Evolutionary conservation across 2,888 invertebrate genomes (phyloP).

Genomic region (Digitonthophagus gazella): DNA sequence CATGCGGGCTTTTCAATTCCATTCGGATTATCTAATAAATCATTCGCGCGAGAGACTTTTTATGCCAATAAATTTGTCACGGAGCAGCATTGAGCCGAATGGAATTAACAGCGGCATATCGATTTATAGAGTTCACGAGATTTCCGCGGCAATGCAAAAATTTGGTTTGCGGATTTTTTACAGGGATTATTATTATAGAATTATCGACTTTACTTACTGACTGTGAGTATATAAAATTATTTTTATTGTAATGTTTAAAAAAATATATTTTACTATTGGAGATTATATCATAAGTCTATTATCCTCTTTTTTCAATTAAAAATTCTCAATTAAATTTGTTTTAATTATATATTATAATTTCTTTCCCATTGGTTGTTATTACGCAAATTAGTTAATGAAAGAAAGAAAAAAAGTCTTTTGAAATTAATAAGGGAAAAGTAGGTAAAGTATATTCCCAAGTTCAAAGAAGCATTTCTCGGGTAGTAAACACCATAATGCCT

Average conservation of each 20-base stretch:
- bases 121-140: not conserved
- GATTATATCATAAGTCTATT: too few relatives aligned
- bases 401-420: not conserved
- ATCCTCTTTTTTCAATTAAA: too few relatives aligned
- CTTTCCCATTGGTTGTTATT: too few relatives aligned
- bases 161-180: not conserved
- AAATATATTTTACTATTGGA: too few relatives aligned
- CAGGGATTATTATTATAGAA: not conserved
- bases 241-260: too few relatives aligned
- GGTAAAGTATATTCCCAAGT: too few relatives aligned
- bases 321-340: too few relatives aligned
- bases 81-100: not conserved
- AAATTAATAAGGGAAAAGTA: too few relatives aligned
- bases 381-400: not conserved
- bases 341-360: too few relatives aligned
- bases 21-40: slow-evolving; percentile 15
- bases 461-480: too few relatives aligned
- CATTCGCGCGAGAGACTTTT: slow-evolving; percentile 13
- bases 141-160: not conserved
- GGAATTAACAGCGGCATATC: slow-evolving; percentile 5
- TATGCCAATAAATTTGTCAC: slow-evolving; percentile 13
- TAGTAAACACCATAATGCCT: not conserved
- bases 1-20: slow-evolving; percentile 10
- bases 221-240: too few relatives aligned
- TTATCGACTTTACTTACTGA: not conserved